A percentile compares a stretch with the other conserved stretches of the same genome.
These are phyloP conservation scores for Drosophila hydei DNA, from an alignment of 1,140 invertebrate species.

Conservation along the genomic window DNA sequence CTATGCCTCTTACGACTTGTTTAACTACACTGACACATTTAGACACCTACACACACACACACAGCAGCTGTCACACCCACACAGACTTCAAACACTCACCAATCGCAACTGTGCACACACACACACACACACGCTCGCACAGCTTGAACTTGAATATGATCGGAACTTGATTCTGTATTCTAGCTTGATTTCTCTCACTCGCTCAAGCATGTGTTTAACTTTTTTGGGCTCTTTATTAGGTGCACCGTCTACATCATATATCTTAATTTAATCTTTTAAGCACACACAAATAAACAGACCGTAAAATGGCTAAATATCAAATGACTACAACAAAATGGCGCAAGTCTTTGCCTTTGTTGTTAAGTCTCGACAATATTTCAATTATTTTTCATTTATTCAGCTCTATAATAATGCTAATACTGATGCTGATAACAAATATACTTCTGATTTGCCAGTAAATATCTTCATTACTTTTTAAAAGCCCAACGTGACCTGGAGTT, in stretches of 20 bases:
- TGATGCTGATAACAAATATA: too few species aligned
- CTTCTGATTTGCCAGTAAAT: too few species aligned
- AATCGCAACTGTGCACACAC: slow-evolving; percentile 49
- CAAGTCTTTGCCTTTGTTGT: neutral
- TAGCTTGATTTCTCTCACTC: slow-evolving; percentile 24
- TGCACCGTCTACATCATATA: slow-evolving; percentile 9
- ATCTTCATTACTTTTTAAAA: too few species aligned
- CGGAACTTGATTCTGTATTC: slow-evolving; percentile 32
- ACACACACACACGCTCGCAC: slow-evolving; percentile 37
- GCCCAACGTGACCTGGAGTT: too few species aligned
- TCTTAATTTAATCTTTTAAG: slow-evolving; percentile 12
- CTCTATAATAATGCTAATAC: too few species aligned
- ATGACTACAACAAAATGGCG: slow-evolving; percentile 7
- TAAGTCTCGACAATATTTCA: neutral
- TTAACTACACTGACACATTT: slow-evolving; percentile 21
- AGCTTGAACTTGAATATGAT: slow-evolving; percentile 52
- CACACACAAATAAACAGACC: neutral
- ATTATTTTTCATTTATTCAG: too few species aligned
- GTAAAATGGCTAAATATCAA: too few species aligned
- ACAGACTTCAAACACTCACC: slow-evolving; percentile 24
- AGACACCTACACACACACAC: slow-evolving; percentile 21
- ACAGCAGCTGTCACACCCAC: slow-evolving; percentile 26
- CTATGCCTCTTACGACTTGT: slow-evolving; percentile 70
- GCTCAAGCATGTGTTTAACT: slow-evolving; percentile 22
- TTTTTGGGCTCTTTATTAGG: neutral